These are phyloP conservation scores for Gorilla gorilla DNA, from an alignment of 2,113 vertebrate genomes.

Conservation along the genomic window DNA sequence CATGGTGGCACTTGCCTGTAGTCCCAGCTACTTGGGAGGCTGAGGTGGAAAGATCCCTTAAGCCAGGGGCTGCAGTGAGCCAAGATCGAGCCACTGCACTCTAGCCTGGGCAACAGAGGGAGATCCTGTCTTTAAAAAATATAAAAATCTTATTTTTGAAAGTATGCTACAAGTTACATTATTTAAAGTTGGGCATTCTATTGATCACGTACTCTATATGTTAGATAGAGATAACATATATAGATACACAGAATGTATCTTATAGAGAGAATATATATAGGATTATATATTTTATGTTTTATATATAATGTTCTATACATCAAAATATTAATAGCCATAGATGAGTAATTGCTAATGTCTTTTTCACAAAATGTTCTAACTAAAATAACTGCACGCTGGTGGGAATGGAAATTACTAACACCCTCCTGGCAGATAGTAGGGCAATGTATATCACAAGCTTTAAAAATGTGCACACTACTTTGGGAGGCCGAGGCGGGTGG, in stretches of 20 bases:
- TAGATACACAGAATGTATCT: background rate
- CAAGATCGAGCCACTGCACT: too few relatives aligned
- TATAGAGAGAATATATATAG: background rate
- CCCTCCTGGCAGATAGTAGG: background rate
- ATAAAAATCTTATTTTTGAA: background rate
- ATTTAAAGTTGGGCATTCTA: background rate
- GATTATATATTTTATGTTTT: background rate
- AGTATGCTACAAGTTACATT: background rate
- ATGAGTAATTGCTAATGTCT: background rate
- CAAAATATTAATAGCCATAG: background rate
- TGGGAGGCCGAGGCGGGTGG: too few relatives aligned
- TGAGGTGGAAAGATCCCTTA: too few relatives aligned
- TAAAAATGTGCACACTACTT: background rate
- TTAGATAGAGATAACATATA: background rate
- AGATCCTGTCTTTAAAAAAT: too few relatives aligned
- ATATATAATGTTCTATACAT: background rate
- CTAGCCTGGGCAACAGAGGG: too few relatives aligned
- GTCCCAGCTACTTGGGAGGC: too few relatives aligned
- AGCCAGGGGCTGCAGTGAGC: too few relatives aligned
- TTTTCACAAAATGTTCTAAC: background rate
- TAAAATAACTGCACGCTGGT: background rate
- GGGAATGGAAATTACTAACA: background rate
- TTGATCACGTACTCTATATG: background rate
- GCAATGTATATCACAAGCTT: background rate
- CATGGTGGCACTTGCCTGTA: too few relatives aligned